Evolutionary conservation across 2,888 invertebrate species (phyloP), one percentile per base, ranked within the genome.

Genomic region (Tenthredo distinguenda): DNA sequence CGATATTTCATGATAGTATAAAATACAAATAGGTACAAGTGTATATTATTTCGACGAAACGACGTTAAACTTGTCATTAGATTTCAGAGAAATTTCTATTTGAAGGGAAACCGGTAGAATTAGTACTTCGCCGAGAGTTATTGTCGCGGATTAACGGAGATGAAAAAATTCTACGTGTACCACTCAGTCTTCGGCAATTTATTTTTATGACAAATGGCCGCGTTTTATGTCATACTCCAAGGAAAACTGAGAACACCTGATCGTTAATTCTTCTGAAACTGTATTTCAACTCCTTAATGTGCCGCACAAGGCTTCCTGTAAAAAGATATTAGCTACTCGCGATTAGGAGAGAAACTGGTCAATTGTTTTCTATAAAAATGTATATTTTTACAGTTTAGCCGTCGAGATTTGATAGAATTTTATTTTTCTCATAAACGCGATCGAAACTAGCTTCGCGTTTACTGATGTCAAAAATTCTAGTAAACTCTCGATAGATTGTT

Each of bases 201-300:
- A 77, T 55, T 77, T 55, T 77, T 77, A 77, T 31, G 77, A 31
- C n/a, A 55, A 77, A 77, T 55, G 34, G 3, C 7, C 31, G 15
- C 34, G 55, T 34, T 77, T 77, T 55, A 77, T 55, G 34, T 77
- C 34, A n/a, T 77, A 47, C 76, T 26, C 3, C 55, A 31, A 6
- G 50, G 55, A 34, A 34, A 31, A 47, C 47, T 43, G 40, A 4
- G 15, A 47, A 55, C n/a, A 31, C 21, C 43, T 21, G 40, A 43
- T 77, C 31, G 31, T 31, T 26, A 12, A 15, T 77, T 77, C 10
- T 77, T 77, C 31, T 31, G 31, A 50, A 77, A 77, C 18, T 55
- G n/a, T 55, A 55, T 55, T 31, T 55, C 31, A 18, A 31, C 50
- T 43, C 1, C 10, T 74, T 74, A 43, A 74, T 43, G 21, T n/a